Base-by-base conservation (phyloP, 1,140 invertebrate species). In the Mamestra configurata region DNA sequence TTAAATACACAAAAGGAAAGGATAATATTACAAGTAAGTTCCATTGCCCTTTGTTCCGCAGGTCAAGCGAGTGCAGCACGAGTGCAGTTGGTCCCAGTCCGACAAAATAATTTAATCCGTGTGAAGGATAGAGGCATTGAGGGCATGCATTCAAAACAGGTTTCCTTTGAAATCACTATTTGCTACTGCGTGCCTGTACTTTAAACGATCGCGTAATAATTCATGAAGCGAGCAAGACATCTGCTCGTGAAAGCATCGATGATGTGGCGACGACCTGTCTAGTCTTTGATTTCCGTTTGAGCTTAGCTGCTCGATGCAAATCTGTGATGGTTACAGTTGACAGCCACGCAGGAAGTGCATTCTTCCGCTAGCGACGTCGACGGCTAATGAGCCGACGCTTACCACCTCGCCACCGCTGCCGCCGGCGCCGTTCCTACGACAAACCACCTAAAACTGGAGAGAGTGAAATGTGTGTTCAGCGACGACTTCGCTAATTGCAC, bases 401-500 rank as follows among this genome's bases (percentile, higher is more conserved):
- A 57, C 40, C 40, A 70, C 73, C 27, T 31, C 27, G 27, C 5
- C 73, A 72, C 43, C 59, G 27, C 24, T 1, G 75, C 43, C 59
- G 27, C 24, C 6, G 10, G 43, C 77, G 76, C 43, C 59, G 43
- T 49, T 35, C 37, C 24, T 57, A 35, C 57, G 40, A 27, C 20
- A 7, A 35, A 66, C 31, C 46, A 70, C 57, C 40, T 20, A 27
- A 70, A 64, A 35, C 57, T 20, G 82, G 90, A 88, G 90, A 92
- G 90, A 93, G 92, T 91, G 90, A 92, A 92, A 88, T 90, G 86
- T 66, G 76, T 84, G 81, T 88, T 79, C 84, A 82, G 46, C 83
- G 87, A 81, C 80, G 80, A 86, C 79, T 84, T 79, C 83, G 86
- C 90, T 94, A 94, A 94, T 92, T 92, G 86, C 83, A 37, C 84